These are phyloP conservation scores for Galagoides demidoff DNA, from an alignment of 2,797 vertebrate genomes.

Conservation along the genomic window DNA sequence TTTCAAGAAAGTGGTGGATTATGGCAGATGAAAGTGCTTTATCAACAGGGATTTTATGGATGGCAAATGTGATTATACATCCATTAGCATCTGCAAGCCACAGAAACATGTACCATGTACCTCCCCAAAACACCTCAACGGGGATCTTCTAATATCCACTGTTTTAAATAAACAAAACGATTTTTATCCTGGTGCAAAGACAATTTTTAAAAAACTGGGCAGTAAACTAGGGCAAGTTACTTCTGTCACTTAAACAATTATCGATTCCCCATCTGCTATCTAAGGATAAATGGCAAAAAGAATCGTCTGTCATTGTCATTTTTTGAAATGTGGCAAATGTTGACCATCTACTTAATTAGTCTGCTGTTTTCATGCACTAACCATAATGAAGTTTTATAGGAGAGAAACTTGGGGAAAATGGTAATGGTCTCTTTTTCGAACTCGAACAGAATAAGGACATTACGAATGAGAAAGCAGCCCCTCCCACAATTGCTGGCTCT, in stretches of 20 bases:
- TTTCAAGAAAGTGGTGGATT: conserved; percentile 58
- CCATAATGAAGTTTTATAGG: conserved; percentile 46
- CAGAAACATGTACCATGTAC: not conserved
- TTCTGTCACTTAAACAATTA: conserved; percentile 48
- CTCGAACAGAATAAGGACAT: conserved; percentile 42
- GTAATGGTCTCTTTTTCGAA: conserved; percentile 41
- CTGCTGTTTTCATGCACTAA: conserved; percentile 12
- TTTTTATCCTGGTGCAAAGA: conserved; percentile 13
- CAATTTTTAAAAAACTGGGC: not conserved
- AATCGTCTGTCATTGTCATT: not conserved
- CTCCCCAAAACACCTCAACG: not conserved
- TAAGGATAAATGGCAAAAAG: not conserved
- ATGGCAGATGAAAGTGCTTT: conserved; percentile 59
- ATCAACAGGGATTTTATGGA: conserved; percentile 60
- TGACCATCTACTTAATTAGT: conserved; percentile 57
- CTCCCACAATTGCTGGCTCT: conserved; percentile 22
- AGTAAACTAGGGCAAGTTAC: conserved; percentile 35
- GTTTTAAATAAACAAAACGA: conserved; percentile 42
- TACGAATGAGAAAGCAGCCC: conserved; percentile 54
- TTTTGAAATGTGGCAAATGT: conserved; percentile 33
- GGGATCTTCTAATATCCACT: not conserved
- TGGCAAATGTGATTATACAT: conserved; percentile 63
- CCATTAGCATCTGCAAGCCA: conserved; percentile 54
- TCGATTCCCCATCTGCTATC: not conserved
- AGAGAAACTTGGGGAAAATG: conserved; percentile 31